Conservation (phyloP, 2,797 vertebrate genomes). For the Sebastes trivittatus region DNA sequence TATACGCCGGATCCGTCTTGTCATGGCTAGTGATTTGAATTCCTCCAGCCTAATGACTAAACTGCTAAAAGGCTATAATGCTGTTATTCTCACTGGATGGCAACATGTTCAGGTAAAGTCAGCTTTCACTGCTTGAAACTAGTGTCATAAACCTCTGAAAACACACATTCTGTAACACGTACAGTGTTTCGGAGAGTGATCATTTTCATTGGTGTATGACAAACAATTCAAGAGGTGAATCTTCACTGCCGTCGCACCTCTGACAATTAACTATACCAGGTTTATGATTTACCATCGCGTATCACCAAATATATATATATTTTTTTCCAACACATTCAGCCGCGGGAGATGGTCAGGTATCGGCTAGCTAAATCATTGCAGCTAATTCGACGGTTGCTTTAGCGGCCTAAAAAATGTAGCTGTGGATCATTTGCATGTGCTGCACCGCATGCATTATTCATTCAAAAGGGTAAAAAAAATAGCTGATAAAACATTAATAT, state of each 20-base stretch:
- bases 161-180: constrained; percentile 27
- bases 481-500: constrained; percentile 33
- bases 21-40: constrained; percentile 59
- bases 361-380: constrained; percentile 14
- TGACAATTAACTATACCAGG: constrained; percentile 38
- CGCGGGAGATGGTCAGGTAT: background rate
- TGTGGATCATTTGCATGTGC: constrained; percentile 56
- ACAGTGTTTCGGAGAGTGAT: constrained; percentile 4
- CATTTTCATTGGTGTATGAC: constrained; percentile 44
- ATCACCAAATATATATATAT: constrained; percentile 16
- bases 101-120: constrained; percentile 73
- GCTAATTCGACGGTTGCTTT: constrained; percentile 37
- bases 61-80: constrained; percentile 65
- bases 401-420: constrained; percentile 56
- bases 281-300: constrained; percentile 30
- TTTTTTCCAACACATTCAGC: constrained; percentile 12
- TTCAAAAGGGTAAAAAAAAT: constrained; percentile 24
- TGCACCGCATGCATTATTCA: constrained; percentile 46
- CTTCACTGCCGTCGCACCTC: constrained; percentile 64
- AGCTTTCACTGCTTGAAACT: constrained; percentile 60
- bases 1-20: constrained; percentile 47
- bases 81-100: constrained; percentile 72
- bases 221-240: constrained; percentile 42
- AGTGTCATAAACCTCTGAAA: constrained; percentile 55
- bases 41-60: constrained; percentile 52